Conservation (phyloP, 2,797 vertebrate genomes). For the Australoheros facetus region DNA sequence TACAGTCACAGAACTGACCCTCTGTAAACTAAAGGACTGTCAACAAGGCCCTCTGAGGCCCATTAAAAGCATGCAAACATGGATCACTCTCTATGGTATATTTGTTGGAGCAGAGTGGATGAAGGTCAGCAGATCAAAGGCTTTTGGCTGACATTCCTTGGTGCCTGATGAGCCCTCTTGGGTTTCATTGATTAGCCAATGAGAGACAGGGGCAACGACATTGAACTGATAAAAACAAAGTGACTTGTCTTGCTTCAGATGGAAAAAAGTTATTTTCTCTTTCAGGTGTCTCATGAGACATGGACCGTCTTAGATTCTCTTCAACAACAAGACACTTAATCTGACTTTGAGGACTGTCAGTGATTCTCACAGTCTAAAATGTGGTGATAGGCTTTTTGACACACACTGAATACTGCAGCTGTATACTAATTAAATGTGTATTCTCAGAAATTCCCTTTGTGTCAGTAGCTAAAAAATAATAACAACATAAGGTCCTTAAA, state of each 20-base stretch:
- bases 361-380: slow-evolving; percentile 44
- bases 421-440: not conserved
- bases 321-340: slow-evolving; percentile 66
- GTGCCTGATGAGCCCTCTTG: slow-evolving; percentile 79
- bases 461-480: not conserved
- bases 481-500: not conserved
- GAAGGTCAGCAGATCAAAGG: slow-evolving; percentile 81
- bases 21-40: slow-evolving; percentile 69
- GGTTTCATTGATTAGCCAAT: slow-evolving; percentile 83
- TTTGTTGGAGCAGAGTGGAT: slow-evolving; percentile 68
- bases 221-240: slow-evolving; percentile 81
- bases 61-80: slow-evolving; percentile 82
- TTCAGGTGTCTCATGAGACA: slow-evolving; percentile 56
- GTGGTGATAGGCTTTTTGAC: slow-evolving; percentile 20
- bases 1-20: slow-evolving; percentile 72
- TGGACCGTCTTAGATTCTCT: slow-evolving; percentile 54
- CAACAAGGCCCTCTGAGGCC: slow-evolving; percentile 74
- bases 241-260: slow-evolving; percentile 76
- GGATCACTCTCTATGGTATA: slow-evolving; percentile 73
- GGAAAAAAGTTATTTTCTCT: slow-evolving; percentile 72
- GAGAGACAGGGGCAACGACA: slow-evolving; percentile 72
- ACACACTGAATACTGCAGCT: not conserved
- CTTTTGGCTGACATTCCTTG: slow-evolving; percentile 77
- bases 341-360: slow-evolving; percentile 71
- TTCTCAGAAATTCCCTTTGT: not conserved